Evolutionary conservation across 37 sponge, comb jelly and placozoan genomes (phyloP), one percentile per base, ranked within the genome.

Genomic region (Haliclona indistincta): DNA sequence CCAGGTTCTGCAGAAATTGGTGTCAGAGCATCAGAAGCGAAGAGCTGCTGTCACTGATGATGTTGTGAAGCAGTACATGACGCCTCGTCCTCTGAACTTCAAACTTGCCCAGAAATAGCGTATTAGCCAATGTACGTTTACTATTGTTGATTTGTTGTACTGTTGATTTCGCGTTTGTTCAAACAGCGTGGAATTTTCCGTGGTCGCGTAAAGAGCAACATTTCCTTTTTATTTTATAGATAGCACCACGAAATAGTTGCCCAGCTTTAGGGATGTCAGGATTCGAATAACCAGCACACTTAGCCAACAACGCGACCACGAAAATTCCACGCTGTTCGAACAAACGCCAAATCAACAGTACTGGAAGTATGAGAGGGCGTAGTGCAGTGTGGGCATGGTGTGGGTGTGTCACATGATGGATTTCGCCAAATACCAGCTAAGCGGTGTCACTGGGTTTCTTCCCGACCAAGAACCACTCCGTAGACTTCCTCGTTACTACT

Each of bases 31-130:
- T 77, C 93, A 87, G 33, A 88, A 92, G 62, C 44, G 93, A 7
- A 71, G 96, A 61, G 76, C 66, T 36, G 64, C 56, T 23, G 77
- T 98, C 54, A 95, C 99, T 2, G 96, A 95, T 73, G 93, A 92
- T 8, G 66, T 89, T 19, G 93, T 95, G 4, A 55, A 67, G 34
- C 65, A 81, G 71, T 98, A 78, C 63, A 98, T 98, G 99, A 93
- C 91, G 2, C 93, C 93, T 49, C 42, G 93, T 23, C 81, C 89
- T 25, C 81, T 91, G 15, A 91, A 87, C 70, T 84, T 95, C 39
- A 83, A 83, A 55, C 26, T 80, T 26, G 41, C 63, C 51, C 15
- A 47, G 51, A 47, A 10, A 10, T 47, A 47, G 51, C 15, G 51
- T 47, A 15, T 47, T 47, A 47, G 13, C 51, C 10, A 47, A 47